Percentiles rank a stretch among this genome's conserved stretches.
phyloP scores from a whole-genome alignment of 2,113 vertebrate genomes.

The Aramus guarauna region DNA sequence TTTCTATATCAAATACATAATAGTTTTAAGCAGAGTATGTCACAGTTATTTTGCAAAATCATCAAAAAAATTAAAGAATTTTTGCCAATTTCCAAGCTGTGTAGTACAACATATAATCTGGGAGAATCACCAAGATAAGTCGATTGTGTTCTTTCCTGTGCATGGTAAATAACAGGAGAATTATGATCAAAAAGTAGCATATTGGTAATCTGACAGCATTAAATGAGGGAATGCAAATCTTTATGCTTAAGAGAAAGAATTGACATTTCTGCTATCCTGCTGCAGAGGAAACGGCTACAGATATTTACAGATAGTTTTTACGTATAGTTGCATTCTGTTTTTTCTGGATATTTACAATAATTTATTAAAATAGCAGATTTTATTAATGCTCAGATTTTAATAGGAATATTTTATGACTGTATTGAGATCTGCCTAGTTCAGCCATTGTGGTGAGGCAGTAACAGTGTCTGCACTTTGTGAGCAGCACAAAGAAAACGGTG shows the following conservation, averaged over 20 bases:
- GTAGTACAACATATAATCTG: background rate
- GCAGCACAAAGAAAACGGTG: background rate
- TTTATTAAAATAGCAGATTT: background rate
- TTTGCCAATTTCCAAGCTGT: background rate
- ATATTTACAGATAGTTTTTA: background rate
- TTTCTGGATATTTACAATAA: background rate
- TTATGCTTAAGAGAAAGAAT: background rate
- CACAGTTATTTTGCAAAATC: background rate
- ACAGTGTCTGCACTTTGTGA: background rate
- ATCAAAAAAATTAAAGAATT: background rate
- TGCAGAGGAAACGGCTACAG: background rate
- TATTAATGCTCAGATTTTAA: background rate
- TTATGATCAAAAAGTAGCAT: background rate
- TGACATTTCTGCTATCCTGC: background rate
- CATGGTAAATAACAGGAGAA: background rate
- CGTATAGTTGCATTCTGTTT: background rate
- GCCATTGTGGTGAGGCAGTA: background rate
- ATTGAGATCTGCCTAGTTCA: background rate
- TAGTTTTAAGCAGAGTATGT: background rate
- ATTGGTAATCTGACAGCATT: background rate
- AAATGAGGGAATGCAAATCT: constrained; percentile 4
- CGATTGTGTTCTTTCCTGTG: background rate
- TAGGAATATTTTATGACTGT: background rate
- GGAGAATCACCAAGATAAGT: background rate
- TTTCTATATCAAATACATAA: background rate